Evolutionary conservation across 2,797 vertebrate genomes (phyloP).

Genomic region (Lutjanus campechanus): DNA sequence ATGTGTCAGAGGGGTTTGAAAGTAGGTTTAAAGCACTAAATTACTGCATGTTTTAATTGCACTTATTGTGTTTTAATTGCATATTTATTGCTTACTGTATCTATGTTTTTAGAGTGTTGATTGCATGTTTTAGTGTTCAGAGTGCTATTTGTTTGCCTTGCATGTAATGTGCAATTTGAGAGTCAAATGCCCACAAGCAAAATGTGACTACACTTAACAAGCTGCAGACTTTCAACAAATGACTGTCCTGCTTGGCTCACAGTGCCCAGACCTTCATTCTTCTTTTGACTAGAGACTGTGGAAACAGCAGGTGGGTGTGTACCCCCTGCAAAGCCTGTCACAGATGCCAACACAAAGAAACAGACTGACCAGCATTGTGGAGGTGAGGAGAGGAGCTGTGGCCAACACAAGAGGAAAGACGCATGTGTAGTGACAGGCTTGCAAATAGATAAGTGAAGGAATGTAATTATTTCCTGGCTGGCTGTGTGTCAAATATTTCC

Average conservation of each 20-base stretch:
- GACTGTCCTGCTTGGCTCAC: neutral
- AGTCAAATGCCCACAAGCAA: neutral
- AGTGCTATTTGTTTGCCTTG: neutral
- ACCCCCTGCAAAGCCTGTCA: neutral
- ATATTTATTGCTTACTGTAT: neutral
- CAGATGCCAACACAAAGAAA: neutral
- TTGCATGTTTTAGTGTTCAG: neutral
- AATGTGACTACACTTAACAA: neutral
- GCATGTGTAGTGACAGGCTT: neutral
- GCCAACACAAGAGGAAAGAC: neutral
- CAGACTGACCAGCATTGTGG: neutral
- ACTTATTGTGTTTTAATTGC: neutral
- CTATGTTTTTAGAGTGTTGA: neutral
- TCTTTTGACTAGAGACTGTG: neutral
- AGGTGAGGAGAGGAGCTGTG: neutral
- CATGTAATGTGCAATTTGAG: neutral
- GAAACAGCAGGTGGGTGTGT: neutral
- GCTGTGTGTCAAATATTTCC: neutral
- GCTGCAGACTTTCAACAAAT: neutral
- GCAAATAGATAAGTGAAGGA: neutral
- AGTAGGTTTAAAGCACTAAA: neutral
- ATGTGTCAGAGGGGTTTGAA: neutral
- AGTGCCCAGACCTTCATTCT: neutral
- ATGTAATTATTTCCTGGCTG: conserved; percentile 13
- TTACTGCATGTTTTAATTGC: neutral